These are phyloP conservation scores for Talpa occidentalis DNA, from an alignment of 2,113 vertebrate species.

Conservation along the genomic window DNA sequence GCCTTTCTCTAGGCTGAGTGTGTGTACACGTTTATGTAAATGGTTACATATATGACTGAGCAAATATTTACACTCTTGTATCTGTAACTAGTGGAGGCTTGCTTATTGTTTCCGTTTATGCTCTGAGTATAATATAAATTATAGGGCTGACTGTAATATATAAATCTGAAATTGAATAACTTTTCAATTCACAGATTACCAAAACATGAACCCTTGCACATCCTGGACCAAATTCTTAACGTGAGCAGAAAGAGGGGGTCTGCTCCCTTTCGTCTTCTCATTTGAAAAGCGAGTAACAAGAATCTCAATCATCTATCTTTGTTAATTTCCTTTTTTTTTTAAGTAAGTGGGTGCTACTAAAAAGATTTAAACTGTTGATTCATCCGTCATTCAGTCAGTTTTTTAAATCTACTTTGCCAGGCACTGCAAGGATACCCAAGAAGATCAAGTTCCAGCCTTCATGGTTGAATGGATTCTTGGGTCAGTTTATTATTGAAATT, in stretches of 20 bases:
- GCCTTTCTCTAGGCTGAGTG: slow-evolving; percentile 7
- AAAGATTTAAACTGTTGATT: not conserved
- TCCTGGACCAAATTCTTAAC: not conserved
- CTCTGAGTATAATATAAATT: too few species aligned
- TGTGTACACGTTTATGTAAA: not conserved
- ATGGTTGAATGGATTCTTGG: not conserved
- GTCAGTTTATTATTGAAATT: not conserved
- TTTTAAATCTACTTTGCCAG: not conserved
- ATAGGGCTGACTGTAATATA: too few species aligned
- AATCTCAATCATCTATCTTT: not conserved
- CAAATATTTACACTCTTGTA: not conserved
- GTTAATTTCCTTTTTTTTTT: slow-evolving; percentile 42
- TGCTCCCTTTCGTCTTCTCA: not conserved
- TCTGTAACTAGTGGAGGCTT: not conserved
- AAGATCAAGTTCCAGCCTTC: slow-evolving; percentile 15
- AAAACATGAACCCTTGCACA: not conserved
- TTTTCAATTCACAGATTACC: slow-evolving; percentile 36
- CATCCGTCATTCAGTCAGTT: not conserved
- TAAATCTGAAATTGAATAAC: not conserved
- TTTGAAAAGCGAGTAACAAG: slow-evolving; percentile 34
- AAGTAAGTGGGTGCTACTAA: not conserved
- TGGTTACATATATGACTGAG: not conserved
- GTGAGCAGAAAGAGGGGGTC: not conserved
- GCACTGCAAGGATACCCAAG: not conserved
- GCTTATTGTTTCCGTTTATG: not conserved